phyloP scores from a whole-genome alignment of 2,113 vertebrate genomes.

The Plecturocebus donacophilus region DNA sequence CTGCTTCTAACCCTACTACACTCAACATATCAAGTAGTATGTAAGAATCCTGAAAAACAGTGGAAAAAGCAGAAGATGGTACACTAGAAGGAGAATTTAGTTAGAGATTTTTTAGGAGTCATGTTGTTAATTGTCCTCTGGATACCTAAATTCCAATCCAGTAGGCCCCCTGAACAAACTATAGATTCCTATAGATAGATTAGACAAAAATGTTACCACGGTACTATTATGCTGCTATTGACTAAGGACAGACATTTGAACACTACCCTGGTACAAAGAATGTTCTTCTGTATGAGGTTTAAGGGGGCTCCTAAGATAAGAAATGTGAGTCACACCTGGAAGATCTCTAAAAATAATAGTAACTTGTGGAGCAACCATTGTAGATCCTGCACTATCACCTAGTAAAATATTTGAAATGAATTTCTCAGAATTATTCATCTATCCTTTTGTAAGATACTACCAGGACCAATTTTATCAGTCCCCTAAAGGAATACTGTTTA shows the following conservation, averaged over 20 bases:
- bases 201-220: background rate
- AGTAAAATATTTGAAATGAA: background rate
- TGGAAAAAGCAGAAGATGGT: background rate
- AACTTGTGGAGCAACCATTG: accelerated
- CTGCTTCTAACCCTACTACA: background rate
- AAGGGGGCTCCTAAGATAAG: background rate
- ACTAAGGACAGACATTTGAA: background rate
- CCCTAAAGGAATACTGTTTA: background rate
- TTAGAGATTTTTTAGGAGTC: background rate
- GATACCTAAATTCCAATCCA: background rate
- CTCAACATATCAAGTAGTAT: background rate
- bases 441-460: background rate
- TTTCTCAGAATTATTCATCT: background rate
- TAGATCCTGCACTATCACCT: background rate
- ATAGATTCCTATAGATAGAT: background rate
- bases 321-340: background rate
- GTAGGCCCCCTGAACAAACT: background rate
- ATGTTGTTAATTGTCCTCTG: background rate
- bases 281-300: too few species aligned
- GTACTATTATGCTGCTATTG: background rate
- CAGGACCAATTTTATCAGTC: background rate
- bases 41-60: background rate
- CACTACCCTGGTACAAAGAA: background rate
- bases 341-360: background rate
- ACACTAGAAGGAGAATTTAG: background rate